A percentile compares a stretch with the other conserved stretches of the same genome.
Evolutionary conservation across 2,797 vertebrate genomes (phyloP).

Genomic region (Nyctibius grandis): DNA sequence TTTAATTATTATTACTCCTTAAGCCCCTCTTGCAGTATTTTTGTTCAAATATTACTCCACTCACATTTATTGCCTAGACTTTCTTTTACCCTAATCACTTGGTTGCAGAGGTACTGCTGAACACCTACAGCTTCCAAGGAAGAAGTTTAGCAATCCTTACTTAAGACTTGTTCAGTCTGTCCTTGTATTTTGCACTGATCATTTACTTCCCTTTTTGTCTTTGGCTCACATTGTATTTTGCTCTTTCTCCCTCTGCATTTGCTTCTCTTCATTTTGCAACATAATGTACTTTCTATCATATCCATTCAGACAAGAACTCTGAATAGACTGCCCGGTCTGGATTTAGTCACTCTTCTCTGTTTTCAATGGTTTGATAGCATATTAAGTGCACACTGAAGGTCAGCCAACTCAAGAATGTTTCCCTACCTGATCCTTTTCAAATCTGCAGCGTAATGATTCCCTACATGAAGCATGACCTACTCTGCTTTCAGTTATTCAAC

Average conservation of each 20-base stretch:
- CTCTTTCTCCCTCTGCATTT: not conserved
- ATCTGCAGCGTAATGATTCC: not conserved
- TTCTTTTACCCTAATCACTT: not conserved
- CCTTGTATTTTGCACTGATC: not conserved
- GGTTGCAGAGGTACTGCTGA: not conserved
- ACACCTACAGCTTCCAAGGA: not conserved
- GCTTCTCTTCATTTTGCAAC: not conserved
- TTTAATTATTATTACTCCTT: not conserved
- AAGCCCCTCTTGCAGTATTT: not conserved
- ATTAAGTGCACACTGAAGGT: not conserved
- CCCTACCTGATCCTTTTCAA: not conserved
- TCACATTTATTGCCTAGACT: not conserved
- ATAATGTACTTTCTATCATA: not conserved
- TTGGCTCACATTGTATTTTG: not conserved
- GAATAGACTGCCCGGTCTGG: not conserved
- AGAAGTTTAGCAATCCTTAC: not conserved
- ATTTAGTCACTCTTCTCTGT: not conserved
- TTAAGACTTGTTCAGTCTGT: not conserved
- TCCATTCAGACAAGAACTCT: not conserved
- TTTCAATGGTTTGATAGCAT: not conserved
- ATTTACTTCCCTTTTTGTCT: not conserved
- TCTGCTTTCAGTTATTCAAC: not conserved
- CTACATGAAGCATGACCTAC: not conserved
- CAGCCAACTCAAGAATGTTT: not conserved
- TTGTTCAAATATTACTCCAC: not conserved